A percentile compares a stretch with the other conserved stretches of the same genome.
Evolutionary conservation across 2,797 vertebrate species (phyloP).

Genomic region (Crypturellus tataupa): DNA sequence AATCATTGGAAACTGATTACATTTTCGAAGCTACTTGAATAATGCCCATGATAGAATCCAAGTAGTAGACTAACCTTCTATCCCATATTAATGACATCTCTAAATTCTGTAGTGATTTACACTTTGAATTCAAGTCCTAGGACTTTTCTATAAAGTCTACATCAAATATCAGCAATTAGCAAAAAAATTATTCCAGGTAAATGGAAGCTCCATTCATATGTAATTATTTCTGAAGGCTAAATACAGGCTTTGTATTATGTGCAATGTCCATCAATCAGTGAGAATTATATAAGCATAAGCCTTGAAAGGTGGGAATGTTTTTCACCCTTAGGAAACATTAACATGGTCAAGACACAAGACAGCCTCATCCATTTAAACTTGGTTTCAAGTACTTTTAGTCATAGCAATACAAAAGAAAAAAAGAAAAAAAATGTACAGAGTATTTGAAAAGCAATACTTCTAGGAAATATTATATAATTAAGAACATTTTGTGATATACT

Average conservation of each 20-base stretch:
- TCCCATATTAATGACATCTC: background rate
- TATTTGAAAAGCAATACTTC: background rate
- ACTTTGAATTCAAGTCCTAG: background rate
- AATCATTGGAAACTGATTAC: background rate
- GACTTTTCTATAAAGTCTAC: background rate
- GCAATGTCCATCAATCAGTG: background rate
- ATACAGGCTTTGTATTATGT: background rate
- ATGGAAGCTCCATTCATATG: background rate
- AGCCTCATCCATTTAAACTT: conserved; percentile 1
- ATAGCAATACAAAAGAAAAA: background rate
- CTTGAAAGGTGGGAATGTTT: conserved; percentile 17
- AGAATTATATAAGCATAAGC: background rate
- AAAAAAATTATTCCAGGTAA: background rate
- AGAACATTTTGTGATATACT: background rate
- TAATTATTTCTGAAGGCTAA: background rate
- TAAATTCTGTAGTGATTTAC: background rate
- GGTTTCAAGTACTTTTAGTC: conserved; percentile 13
- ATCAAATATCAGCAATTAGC: background rate
- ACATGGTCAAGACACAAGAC: background rate
- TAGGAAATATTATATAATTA: conserved; percentile 7
- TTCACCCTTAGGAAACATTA: conserved; percentile 13
- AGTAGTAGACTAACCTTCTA: background rate
- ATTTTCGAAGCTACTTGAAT: background rate
- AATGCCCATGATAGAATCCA: background rate
- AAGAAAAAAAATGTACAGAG: conserved; percentile 1